phyloP scores from a whole-genome alignment of 2,888 invertebrate species.

The Strigamia maritima region DNA sequence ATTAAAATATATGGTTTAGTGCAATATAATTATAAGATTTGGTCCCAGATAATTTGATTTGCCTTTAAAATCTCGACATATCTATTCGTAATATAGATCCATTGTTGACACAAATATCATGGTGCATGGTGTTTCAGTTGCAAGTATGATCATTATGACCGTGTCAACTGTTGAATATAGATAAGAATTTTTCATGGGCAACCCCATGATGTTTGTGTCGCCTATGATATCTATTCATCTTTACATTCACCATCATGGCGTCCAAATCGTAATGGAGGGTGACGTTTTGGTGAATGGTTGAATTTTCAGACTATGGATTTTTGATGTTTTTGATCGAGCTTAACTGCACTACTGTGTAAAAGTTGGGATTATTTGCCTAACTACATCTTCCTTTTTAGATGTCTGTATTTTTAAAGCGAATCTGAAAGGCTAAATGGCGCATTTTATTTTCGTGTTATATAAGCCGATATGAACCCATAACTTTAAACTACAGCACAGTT shows the following conservation, averaged over 20 bases:
- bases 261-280: background rate
- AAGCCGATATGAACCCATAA: conserved; percentile 6
- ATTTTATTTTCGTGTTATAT: background rate
- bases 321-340: background rate
- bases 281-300: background rate
- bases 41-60: background rate
- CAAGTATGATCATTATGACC: too few relatives aligned
- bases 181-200: too few relatives aligned
- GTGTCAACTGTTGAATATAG: too few relatives aligned
- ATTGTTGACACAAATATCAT: too few relatives aligned
- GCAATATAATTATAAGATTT: background rate
- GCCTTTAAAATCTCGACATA: background rate
- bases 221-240: too few relatives aligned
- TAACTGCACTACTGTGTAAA: background rate
- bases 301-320: background rate
- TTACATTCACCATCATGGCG: background rate
- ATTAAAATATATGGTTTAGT: background rate
- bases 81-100: too few relatives aligned
- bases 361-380: background rate
- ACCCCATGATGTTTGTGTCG: too few relatives aligned
- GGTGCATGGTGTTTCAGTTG: too few relatives aligned
- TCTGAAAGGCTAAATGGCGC: background rate
- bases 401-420: background rate
- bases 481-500: background rate
- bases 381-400: background rate